Conservation (phyloP, 2,113 vertebrate genomes). For the Gambusia holbrooki region DNA sequence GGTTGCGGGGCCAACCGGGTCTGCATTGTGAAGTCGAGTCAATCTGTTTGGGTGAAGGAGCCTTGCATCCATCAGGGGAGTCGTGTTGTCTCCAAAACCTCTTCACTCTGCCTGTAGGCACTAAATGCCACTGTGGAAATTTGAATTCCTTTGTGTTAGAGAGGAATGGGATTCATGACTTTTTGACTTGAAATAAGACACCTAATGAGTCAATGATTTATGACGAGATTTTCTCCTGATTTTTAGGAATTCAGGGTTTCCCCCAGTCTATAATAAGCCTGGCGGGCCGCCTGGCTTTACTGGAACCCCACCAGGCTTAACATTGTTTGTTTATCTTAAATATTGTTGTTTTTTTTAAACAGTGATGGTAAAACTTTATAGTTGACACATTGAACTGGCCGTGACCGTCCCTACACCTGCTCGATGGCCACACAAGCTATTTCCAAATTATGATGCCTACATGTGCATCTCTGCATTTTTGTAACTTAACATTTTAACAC, state of each 20-base stretch:
- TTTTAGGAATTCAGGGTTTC: not conserved
- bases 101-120: conserved; percentile 42
- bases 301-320: too few species aligned
- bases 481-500: too few species aligned
- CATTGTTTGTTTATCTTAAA: too few species aligned
- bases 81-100: conserved; percentile 47
- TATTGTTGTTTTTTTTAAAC: too few species aligned
- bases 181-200: conserved; percentile 41
- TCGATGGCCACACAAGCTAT: too few species aligned
- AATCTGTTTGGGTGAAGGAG: conserved; percentile 55
- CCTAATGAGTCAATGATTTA: conserved; percentile 8
- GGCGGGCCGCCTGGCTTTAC: too few species aligned
- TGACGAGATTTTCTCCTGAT: not conserved
- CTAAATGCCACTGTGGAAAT: conserved; percentile 44
- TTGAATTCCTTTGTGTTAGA: conserved; percentile 55
- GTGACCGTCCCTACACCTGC: too few species aligned
- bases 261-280: not conserved
- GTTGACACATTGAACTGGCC: too few species aligned
- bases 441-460: too few species aligned
- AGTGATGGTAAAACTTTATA: too few species aligned
- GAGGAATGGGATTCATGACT: conserved; percentile 64
- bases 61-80: conserved; percentile 40
- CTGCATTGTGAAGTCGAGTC: conserved; percentile 63
- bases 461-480: too few species aligned
- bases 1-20: conserved; percentile 56